phyloP scores from a whole-genome alignment of 2,113 vertebrate genomes.

The Grammomys dolichurus region DNA sequence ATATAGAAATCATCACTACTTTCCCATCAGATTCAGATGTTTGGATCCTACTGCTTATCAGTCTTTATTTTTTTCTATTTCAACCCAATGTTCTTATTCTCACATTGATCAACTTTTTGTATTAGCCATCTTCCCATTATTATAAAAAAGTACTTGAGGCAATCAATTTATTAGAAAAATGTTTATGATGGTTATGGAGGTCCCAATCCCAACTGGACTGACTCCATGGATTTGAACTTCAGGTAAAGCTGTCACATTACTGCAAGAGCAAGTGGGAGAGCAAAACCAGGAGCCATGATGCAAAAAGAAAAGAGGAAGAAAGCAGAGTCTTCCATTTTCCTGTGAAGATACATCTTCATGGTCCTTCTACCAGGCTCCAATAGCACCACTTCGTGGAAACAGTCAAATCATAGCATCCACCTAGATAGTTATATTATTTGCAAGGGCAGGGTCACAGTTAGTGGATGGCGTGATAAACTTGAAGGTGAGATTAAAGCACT shows the following conservation, averaged over 20 bases:
- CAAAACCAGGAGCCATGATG: not conserved
- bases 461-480: not conserved
- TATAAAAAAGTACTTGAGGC: not conserved
- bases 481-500: not conserved
- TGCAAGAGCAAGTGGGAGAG: not conserved
- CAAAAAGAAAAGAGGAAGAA: not conserved
- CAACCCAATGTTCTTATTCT: not conserved
- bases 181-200: not conserved
- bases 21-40: not conserved
- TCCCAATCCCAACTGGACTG: not conserved
- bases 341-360: not conserved
- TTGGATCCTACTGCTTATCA: not conserved
- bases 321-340: not conserved
- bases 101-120: not conserved
- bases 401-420: not conserved
- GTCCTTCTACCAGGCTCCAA: not conserved
- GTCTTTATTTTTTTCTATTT: not conserved
- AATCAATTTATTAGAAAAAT: not conserved
- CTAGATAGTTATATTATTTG: conserved; percentile 14
- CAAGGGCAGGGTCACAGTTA: not conserved
- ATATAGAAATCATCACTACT: not conserved
- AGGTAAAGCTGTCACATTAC: not conserved
- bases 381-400: not conserved
- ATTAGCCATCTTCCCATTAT: not conserved
- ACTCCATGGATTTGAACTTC: not conserved